A percentile compares a stretch with the other conserved stretches of the same genome.
Evolutionary conservation across 2,888 invertebrate species (phyloP).

Genomic region (Argyresthia albistria): DNA sequence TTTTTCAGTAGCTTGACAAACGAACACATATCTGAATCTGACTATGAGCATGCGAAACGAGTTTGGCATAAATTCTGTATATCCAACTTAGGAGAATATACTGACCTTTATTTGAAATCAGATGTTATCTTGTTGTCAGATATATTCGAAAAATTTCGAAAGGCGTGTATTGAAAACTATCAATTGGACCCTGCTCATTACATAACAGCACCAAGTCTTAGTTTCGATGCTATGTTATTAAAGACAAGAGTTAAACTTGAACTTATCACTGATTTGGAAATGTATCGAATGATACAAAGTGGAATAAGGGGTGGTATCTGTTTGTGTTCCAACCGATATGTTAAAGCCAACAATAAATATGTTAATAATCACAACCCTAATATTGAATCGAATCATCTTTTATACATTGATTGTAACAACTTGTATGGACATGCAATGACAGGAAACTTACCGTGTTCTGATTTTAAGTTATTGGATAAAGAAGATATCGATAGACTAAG

Average conservation of each 20-base stretch:
- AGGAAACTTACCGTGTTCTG: background rate
- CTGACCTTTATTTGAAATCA: constrained; percentile 18
- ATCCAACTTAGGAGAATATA: constrained; percentile 14
- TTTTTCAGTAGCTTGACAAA: constrained; percentile 10
- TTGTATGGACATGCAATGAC: constrained; percentile 17
- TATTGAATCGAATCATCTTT: background rate
- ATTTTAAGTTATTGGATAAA: background rate
- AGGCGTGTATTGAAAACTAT: background rate
- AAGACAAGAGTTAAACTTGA: constrained; percentile 11
- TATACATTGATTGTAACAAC: constrained; percentile 1
- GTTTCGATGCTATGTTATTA: background rate
- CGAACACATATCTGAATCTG: constrained; percentile 7
- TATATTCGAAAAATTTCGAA: background rate
- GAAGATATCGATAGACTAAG: background rate
- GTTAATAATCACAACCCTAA: background rate
- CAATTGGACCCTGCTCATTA: background rate
- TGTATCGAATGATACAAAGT: constrained; percentile 7
- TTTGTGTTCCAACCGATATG: background rate
- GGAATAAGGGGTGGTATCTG: constrained; percentile 1
- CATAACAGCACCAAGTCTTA: background rate
- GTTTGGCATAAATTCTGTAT: constrained; percentile 16
- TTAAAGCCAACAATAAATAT: constrained; percentile 3
- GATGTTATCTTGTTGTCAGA: constrained; percentile 11
- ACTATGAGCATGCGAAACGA: constrained; percentile 10
- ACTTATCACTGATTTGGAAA: constrained; percentile 15